Evolutionary conservation across 2,113 vertebrate genomes (phyloP).

Genomic region (human): GRCh38 chr7:95371501-95372000

Average conservation of each 20-base stretch:
- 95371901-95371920: neutral
- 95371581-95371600: neutral
- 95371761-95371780: neutral
- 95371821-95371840: neutral
- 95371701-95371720: neutral
- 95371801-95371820: neutral
- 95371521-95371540: neutral
- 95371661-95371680: neutral
- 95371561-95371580: neutral
- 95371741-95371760: neutral
- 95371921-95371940: neutral
- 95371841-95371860: neutral
- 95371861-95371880: neutral
- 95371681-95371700: neutral
- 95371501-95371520: neutral
- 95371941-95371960: neutral
- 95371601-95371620: neutral
- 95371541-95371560: neutral
- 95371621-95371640: neutral
- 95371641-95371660: neutral
- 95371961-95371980: neutral
- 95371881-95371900: constrained; percentile 14
- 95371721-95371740: neutral
- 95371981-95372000: neutral
- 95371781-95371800: constrained; percentile 1